phyloP scores from a whole-genome alignment of 37 sponge, comb jelly and placozoan species.

The Aplysina aerophoba region DNA sequence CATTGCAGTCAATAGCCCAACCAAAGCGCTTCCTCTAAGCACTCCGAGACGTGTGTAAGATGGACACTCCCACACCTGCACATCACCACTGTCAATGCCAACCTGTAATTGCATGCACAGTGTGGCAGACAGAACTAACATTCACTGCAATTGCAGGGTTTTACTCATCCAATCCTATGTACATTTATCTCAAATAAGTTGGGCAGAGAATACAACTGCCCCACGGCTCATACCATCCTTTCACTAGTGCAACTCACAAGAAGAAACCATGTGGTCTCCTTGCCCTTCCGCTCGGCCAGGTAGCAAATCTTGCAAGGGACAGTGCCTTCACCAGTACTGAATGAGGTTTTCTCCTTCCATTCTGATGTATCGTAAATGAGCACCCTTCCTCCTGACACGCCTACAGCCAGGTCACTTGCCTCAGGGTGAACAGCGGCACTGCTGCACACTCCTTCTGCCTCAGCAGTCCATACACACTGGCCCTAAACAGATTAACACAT shows the following conservation, averaged over 20 bases:
- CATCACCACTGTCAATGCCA: conserved; percentile 21
- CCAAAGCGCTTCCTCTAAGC: not conserved
- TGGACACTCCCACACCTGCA: not conserved
- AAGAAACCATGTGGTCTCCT: not conserved
- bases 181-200: too few species aligned
- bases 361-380: not conserved
- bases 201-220: too few species aligned
- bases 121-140: too few species aligned
- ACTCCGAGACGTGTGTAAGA: not conserved
- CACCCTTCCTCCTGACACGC: not conserved
- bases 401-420: not conserved
- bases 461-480: conserved; percentile 1
- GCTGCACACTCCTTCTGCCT: not conserved
- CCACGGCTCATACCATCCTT: too few species aligned
- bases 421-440: conserved; percentile 12
- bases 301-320: conserved; percentile 2
- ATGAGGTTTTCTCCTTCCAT: not conserved
- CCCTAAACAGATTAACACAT: not conserved
- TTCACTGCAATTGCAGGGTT: too few species aligned
- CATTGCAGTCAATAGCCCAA: not conserved
- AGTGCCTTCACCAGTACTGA: not conserved
- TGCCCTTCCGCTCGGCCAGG: not conserved
- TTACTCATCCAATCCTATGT: too few species aligned
- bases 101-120: too few species aligned
- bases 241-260: not conserved